Evolutionary conservation across 2,797 vertebrate species (phyloP), one percentile per base, ranked within the genome.

Genomic region (Limnodromus scolopaceus): DNA sequence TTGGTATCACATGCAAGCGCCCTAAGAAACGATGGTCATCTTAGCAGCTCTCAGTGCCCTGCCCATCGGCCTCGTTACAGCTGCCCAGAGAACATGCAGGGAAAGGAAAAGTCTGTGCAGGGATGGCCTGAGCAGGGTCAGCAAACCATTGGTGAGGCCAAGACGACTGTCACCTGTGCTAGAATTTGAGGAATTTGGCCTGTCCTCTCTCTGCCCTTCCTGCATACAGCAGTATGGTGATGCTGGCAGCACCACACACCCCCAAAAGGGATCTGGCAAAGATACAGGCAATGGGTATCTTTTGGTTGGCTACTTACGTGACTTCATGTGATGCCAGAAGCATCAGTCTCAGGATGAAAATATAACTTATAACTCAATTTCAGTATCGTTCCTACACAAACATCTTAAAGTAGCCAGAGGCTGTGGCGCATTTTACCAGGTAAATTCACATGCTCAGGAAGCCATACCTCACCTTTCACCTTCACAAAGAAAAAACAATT

Each of bases 181-280:
- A 28, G 43, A 22, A 49, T 66, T 38, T 54, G 72, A 54, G 34
- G 63, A 65, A 46, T 71, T 36, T 54, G 45, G 41, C 45, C 58
- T 60, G 32, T 6, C 20, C 48, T 55, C 64, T 60, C 69, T 66
- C 66, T 90, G 57, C 10, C 28, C 38, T 75, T 79, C 39, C 54
- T 38, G 66, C 6, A 64, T 7, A 24, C 2, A 76, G 28, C 39
- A 68, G 13, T 28, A 41, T 7, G 23, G 74, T 1, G 15, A 39
- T 1, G 3, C 11, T 1, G 2, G 49, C 36, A 92, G 70, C 41
- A 49, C 54, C 34, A 48, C 0, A 2, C 4, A 39, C 4, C 5
- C 28, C 23, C 9, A 61, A 46, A 65, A 76, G 28, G 34, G 22
- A 65, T 46, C 17, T 58, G 38, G 49, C 43, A 87, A 34, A 84